These are phyloP conservation scores for Acestrorhynchus altus DNA, from an alignment of 2,797 vertebrate species.

Conservation along the genomic window DNA sequence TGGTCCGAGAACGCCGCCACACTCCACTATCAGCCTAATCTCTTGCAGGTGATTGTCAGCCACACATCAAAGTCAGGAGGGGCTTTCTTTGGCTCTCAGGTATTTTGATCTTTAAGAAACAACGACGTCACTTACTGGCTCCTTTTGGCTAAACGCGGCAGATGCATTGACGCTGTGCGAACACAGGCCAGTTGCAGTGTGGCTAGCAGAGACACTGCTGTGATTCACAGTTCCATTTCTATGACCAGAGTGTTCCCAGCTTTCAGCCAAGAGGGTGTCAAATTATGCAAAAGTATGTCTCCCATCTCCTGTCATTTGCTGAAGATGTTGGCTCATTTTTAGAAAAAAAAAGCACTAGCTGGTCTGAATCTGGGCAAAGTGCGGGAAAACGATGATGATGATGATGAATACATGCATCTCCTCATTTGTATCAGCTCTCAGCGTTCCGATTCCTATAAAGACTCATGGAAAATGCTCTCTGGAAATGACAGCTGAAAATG, in stretches of 20 bases:
- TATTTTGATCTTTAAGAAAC: constrained; percentile 28
- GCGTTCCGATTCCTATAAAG: constrained; percentile 63
- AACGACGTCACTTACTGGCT: constrained; percentile 38
- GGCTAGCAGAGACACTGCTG: constrained; percentile 58
- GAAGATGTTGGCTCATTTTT: constrained; percentile 67
- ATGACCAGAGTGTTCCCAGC: constrained; percentile 73
- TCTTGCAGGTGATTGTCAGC: constrained; percentile 77
- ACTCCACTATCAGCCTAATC: constrained; percentile 75
- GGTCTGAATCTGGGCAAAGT: constrained; percentile 60
- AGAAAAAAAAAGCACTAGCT: constrained; percentile 61
- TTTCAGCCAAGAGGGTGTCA: constrained; percentile 72
- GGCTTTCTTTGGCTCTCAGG: constrained; percentile 36
- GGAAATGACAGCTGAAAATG: constrained; percentile 70
- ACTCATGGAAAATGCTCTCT: constrained; percentile 72
- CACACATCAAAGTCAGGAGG: constrained; percentile 54
- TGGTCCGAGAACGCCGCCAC: constrained; percentile 76
- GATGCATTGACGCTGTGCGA: constrained; percentile 64
- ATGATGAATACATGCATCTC: constrained; percentile 65
- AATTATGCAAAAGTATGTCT: constrained; percentile 79
- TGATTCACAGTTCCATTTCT: constrained; percentile 65
- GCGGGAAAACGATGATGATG: constrained; percentile 55
- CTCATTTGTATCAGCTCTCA: constrained; percentile 59
- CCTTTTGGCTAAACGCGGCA: constrained; percentile 66
- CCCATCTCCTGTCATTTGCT: constrained; percentile 67
- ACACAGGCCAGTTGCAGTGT: constrained; percentile 63